A percentile compares a stretch with the other conserved stretches of the same genome.
These are phyloP conservation scores for Eueides isabella DNA, from an alignment of 1,140 invertebrate genomes.

Conservation along the genomic window DNA sequence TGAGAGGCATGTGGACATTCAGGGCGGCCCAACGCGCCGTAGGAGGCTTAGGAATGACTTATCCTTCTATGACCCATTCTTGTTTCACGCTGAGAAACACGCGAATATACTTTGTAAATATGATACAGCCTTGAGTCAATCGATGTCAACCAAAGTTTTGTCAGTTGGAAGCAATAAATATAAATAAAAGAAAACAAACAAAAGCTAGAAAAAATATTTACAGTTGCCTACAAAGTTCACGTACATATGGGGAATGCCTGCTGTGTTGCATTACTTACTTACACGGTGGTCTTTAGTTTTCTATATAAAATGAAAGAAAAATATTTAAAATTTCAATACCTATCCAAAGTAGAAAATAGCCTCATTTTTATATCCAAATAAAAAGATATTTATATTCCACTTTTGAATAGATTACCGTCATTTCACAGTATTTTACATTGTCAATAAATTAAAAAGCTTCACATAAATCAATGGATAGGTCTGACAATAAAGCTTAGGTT, in stretches of 20 bases:
- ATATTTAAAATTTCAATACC: neutral
- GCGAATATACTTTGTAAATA: slow-evolving; percentile 69
- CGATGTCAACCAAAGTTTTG: slow-evolving; percentile 54
- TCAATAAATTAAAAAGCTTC: slow-evolving; percentile 64
- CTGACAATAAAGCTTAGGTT: slow-evolving; percentile 64
- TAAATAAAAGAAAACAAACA: slow-evolving; percentile 19
- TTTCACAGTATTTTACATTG: slow-evolving; percentile 48
- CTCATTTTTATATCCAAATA: slow-evolving; percentile 1
- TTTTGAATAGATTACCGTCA: neutral
- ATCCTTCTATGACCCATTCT: slow-evolving; percentile 61
- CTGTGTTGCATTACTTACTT: slow-evolving; percentile 13
- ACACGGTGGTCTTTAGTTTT: neutral
- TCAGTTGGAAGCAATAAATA: slow-evolving; percentile 45
- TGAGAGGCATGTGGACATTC: slow-evolving; percentile 55
- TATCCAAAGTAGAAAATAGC: neutral
- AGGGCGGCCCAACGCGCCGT: slow-evolving; percentile 51
- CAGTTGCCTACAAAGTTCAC: slow-evolving; percentile 2
- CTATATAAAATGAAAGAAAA: neutral
- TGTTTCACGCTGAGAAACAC: slow-evolving; percentile 75
- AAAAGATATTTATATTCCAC: neutral
- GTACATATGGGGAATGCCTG: slow-evolving; percentile 8
- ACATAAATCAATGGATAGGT: slow-evolving; percentile 63
- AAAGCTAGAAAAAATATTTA: slow-evolving; percentile 9
- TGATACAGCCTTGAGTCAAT: slow-evolving; percentile 63
- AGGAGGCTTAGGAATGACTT: slow-evolving; percentile 54